Evolutionary conservation across 2,113 vertebrate genomes (phyloP), one percentile per base, ranked within the genome.

Genomic region (Bufo bufo): DNA sequence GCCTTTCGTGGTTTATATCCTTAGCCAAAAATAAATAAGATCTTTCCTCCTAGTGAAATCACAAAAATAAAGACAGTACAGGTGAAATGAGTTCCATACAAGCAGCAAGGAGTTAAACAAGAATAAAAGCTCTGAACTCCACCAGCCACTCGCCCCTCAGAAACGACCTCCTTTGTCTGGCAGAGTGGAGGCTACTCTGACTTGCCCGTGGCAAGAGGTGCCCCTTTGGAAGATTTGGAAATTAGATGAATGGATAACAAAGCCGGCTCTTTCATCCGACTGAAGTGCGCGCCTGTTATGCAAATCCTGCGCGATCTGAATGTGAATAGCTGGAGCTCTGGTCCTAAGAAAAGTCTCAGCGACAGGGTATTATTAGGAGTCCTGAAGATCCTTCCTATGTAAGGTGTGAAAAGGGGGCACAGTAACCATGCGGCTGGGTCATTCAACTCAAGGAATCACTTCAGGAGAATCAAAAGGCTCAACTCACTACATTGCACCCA

Each of bases 401-500:
- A 83, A 88, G 69, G 66, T 88, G 86, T 43, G 66, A 88, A 88
- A 87, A 54, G 69, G 47, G 71, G 77, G 49, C 4, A 33, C 77
- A 81, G 74, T 81, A 87, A 72, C 65, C 65, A 87, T 61, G 65
- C 54, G 56, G 43, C 52, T 23, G 33, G 65, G 79, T 74, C 33
- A 82, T 23, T 50, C 82, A 79, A 77, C 65, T 87, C 56, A 77
- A 89, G 11, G 71, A 90, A 23, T 54, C 65, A 88, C 43, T 71
- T 82, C 66, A 63, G 7, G 72, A 86, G 71, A 90, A 74, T 90
- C 77, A 88, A 89, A 33, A 87, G 59, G 85, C 85, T 84, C 47
- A 87, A 61, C 56, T 4, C 69, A 50, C 75, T 81, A 81, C 78
- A n/a, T 17, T 79, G 59, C 59, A 43, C 75, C 61, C 85, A 79